Base-by-base conservation (phyloP, 2,797 vertebrate species). In the Cyprinella venusta region DNA sequence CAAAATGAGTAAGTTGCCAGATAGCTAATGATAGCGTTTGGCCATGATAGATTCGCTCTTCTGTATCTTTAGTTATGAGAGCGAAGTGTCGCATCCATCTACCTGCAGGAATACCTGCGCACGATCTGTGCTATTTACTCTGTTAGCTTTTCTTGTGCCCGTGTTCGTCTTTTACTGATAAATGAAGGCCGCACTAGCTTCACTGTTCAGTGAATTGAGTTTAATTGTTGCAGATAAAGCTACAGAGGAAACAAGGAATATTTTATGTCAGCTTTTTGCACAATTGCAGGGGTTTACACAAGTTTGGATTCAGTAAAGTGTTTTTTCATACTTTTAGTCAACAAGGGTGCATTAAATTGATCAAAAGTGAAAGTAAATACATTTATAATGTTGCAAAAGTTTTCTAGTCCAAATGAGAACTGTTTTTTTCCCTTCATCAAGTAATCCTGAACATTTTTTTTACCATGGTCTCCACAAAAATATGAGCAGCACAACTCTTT, bases 1-100 rank as follows among this genome's bases (percentile, higher is more conserved):
- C 82, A 85, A 81, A 84, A 82, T 86, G 87, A 86, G 85, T 84
- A 88, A 88, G 85, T 85, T 82, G 87, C 65, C 79, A 82, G 82
- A 88, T 88, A 83, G 85, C 69, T 36, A 80, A 61, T 64, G 87
- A 82, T 88, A 80, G 74, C 15, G 30, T 69, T 67, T 70, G 74
- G 33, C 72, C 45, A 16, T 88, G 87, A 84, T 82, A 84, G 84
- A 88, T 88, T 72, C 59, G 65, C 76, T 70, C 56, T 79, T 84
- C 83, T 72, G 82, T 84, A 84, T 88, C 84, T 85, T 64, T 72
- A 76, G 82, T 65, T 80, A 33, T 42, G 76, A 54, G 86, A 79
- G 64, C 59, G 61, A 19, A 74, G 72, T 7, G 30, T 30, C 8
- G 48, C 74, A 69, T 63, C 48, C 69, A 63, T 74, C 68, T 71